Evolutionary conservation across 2,797 vertebrate species (phyloP).

Genomic region (Pipistrellus nathusii): DNA sequence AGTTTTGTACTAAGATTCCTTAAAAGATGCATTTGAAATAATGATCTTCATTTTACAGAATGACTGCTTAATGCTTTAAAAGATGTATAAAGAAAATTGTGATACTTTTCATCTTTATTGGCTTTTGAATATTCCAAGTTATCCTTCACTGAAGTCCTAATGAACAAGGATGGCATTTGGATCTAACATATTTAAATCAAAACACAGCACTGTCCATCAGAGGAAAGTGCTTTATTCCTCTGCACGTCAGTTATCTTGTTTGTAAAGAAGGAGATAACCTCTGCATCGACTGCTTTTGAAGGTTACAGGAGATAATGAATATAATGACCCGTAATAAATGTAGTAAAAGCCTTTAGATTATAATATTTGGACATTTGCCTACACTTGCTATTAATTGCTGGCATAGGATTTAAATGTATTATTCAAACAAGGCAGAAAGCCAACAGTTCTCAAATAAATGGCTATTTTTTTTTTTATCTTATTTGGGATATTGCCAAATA

Average conservation of each 20-base stretch:
- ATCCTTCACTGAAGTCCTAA: background rate
- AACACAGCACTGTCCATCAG: background rate
- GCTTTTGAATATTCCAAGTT: background rate
- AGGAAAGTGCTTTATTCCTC: background rate
- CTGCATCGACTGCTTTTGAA: background rate
- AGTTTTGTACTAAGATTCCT: background rate
- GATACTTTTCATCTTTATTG: background rate
- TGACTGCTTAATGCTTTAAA: background rate
- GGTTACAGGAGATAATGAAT: background rate
- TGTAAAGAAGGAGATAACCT: background rate
- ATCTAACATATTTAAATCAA: background rate
- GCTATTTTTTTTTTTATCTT: background rate
- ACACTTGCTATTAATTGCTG: constrained; percentile 4
- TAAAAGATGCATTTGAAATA: background rate
- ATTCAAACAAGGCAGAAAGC: constrained; percentile 55
- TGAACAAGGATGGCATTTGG: background rate
- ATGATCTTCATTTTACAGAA: background rate
- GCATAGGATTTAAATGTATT: constrained; percentile 42
- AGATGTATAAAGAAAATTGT: background rate
- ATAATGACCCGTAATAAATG: background rate
- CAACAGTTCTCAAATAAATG: background rate
- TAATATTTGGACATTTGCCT: constrained; percentile 11
- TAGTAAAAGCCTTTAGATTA: background rate
- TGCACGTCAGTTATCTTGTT: background rate
- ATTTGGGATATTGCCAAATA: background rate